These are phyloP conservation scores for Rutpela maculata DNA, from an alignment of 2,888 invertebrate genomes.

Conservation along the genomic window DNA sequence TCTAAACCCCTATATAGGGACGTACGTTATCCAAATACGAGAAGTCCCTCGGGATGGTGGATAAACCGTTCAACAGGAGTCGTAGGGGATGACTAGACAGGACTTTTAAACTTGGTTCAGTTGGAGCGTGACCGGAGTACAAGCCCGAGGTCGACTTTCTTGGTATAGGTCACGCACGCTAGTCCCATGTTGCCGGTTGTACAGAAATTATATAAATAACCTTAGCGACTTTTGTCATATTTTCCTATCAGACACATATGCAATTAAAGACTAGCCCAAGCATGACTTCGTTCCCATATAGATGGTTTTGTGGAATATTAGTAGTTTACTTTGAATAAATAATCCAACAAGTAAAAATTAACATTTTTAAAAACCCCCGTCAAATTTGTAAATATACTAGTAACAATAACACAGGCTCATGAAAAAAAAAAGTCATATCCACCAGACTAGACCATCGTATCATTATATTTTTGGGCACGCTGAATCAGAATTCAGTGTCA, in stretches of 20 bases:
- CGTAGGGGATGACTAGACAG: slow-evolving; percentile 39
- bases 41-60: slow-evolving; percentile 39
- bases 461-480: too few relatives aligned
- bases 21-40: slow-evolving; percentile 22
- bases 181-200: slow-evolving; percentile 11
- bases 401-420: too few relatives aligned
- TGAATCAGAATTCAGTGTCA: too few relatives aligned
- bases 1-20: slow-evolving; percentile 4
- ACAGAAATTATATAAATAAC: not conserved
- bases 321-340: too few relatives aligned
- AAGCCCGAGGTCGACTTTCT: slow-evolving; percentile 21
- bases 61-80: slow-evolving; percentile 39
- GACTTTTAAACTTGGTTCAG: slow-evolving; percentile 43
- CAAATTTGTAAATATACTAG: too few relatives aligned
- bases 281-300: too few relatives aligned
- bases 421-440: too few relatives aligned
- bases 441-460: too few relatives aligned
- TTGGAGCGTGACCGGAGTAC: slow-evolving; percentile 47
- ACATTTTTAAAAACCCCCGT: too few relatives aligned
- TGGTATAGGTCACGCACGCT: slow-evolving; percentile 33
- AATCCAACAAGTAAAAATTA: too few relatives aligned
- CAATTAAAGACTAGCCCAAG: too few relatives aligned
- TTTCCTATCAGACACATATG: not conserved
- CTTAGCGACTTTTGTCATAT: not conserved
- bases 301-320: too few relatives aligned